Evolutionary conservation across 2,888 invertebrate species (phyloP).

Genomic region (Ashinkailepas kermadecensis): DNA sequence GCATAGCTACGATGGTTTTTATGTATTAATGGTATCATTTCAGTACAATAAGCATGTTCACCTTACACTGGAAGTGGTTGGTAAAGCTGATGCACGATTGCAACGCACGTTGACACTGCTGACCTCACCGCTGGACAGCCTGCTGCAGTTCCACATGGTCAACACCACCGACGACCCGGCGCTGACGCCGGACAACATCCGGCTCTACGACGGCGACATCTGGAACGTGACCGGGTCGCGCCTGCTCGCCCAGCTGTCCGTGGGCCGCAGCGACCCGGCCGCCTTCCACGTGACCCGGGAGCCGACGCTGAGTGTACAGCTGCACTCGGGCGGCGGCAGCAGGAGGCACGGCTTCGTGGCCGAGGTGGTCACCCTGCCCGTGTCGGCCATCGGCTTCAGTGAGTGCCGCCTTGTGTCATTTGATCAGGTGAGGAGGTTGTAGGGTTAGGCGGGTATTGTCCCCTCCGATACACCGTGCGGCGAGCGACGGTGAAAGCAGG

Average conservation of each 20-base stretch:
- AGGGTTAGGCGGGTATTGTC: too few species aligned
- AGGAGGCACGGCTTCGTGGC: conserved; percentile 93
- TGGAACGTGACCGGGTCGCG: conserved; percentile 68
- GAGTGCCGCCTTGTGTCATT: conserved; percentile 42
- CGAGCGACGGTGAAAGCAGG: too few species aligned
- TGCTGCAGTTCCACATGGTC: conserved; percentile 7
- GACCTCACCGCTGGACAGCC: not conserved
- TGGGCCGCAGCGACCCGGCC: conserved; percentile 58
- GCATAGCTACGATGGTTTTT: too few species aligned
- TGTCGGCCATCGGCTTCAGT: conserved; percentile 83
- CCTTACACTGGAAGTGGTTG: too few species aligned
- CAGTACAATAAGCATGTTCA: too few species aligned
- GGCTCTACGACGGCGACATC: conserved; percentile 87
- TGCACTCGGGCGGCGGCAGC: conserved; percentile 92
- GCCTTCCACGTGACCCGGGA: conserved; percentile 50
- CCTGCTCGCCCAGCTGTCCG: conserved; percentile 63
- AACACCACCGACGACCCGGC: not conserved
- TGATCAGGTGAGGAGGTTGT: too few species aligned
- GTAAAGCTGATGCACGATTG: too few species aligned
- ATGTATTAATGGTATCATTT: too few species aligned
- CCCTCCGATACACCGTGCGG: too few species aligned
- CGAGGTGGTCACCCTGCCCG: conserved; percentile 89
- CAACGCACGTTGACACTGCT: too few species aligned
- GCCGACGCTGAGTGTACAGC: conserved; percentile 62
- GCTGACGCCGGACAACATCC: conserved; percentile 57